Conservation (phyloP, 2,888 invertebrate genomes). For the Rhagonycha fulva region DNA sequence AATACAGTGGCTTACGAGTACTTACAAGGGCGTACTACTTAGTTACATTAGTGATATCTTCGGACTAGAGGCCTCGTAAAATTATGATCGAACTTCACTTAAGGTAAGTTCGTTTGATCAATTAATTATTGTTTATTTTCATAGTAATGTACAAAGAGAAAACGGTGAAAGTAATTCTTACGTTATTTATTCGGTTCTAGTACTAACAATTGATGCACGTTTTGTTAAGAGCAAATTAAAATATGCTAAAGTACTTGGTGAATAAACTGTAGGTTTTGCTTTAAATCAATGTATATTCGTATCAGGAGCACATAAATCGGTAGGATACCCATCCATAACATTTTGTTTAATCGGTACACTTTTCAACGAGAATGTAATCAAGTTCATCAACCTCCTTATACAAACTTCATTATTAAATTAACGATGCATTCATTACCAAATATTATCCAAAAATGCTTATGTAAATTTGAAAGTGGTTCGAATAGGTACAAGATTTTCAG, state of each 20-base stretch:
- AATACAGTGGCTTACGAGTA: no score
- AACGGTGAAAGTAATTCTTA: not conserved
- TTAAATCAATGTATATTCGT: not conserved
- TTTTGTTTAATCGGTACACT: not conserved
- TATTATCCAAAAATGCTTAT: not conserved
- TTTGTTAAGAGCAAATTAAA: not conserved
- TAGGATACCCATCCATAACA: not conserved
- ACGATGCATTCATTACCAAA: not conserved
- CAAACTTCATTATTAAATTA: not conserved
- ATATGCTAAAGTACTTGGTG: not conserved
- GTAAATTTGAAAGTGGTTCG: not conserved
- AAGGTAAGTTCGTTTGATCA: no score
- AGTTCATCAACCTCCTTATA: not conserved
- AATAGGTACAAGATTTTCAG: not conserved
- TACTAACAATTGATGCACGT: not conserved
- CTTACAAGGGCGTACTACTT: no score
- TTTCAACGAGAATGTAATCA: not conserved
- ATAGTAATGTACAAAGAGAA: not conserved
- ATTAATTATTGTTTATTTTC: not conserved
- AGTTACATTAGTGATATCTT: no score
- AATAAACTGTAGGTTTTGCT: not conserved
- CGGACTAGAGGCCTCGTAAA: no score
- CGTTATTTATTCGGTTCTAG: not conserved
- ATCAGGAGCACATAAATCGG: not conserved
- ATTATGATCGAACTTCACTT: no score